Base-by-base conservation (phyloP, 2,113 vertebrate genomes). In the Pleuronectes platessa region DNA sequence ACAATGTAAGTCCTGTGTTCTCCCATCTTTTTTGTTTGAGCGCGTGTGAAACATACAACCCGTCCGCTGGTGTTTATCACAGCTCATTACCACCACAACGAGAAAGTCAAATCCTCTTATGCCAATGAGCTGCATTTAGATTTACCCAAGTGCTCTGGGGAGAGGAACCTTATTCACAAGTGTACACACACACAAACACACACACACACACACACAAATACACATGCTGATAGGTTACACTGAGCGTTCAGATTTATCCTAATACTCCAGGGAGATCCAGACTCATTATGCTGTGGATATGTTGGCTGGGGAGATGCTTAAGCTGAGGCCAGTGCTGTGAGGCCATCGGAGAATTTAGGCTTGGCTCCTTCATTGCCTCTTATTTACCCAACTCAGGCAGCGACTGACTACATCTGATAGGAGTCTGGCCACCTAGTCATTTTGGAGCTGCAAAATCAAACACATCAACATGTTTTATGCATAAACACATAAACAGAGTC, bases 61-160 rank as follows among this genome's bases (percentile, higher is more conserved):
- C 81, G 88, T 91, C 83, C 42, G 65, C 81, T 67, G 76, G 83
- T 86, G 84, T 91, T 93, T 89, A 92, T 90, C 85, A 77, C 85
- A 86, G 85, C 88, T 92, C 87, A 92, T 93, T 92, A 93, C 78
- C 84, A 81, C 83, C 13, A 87, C 85, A 82, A 86, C 79, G 62
- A 73, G 84, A 87, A 89, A 86, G 85, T 86, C 78, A 90, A 93
- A 93, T 92, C 92, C 91, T 91, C 92, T 91, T 92, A 92, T 69
- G 81, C 82, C 86, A 78, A 89, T 88, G 81, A 88, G 89, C 83
- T 82, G 76, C 71, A 69, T 87, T 87, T 81, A 89, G 86, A 90
- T 89, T 91, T 86, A 88, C 70, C 86, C 77, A 78, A 77, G 78
- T 69, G 40, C 82, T 86, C 84, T 17, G 77, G 89, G 85, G 85